phyloP scores from a whole-genome alignment of 2,888 invertebrate genomes.

The Hemithea aestivaria region DNA sequence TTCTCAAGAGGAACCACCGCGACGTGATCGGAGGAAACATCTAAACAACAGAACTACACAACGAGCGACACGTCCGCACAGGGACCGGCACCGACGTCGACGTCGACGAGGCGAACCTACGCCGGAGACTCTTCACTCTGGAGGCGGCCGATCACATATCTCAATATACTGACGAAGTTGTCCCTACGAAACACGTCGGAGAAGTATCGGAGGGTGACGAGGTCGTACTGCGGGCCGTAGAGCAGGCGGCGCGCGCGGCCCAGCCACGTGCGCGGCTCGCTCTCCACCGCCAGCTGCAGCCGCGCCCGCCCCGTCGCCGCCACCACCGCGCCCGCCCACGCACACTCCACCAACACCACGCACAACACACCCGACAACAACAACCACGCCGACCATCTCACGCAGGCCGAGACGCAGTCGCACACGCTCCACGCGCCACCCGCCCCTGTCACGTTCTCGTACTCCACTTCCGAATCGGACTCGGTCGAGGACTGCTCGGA shows the following conservation, averaged over 20 bases:
- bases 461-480: constrained; percentile 4
- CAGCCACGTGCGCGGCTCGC: constrained; percentile 39
- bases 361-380: too few species aligned
- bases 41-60: too few species aligned
- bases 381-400: too few species aligned
- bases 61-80: too few species aligned
- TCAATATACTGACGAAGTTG: constrained; percentile 47
- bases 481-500: constrained; percentile 5
- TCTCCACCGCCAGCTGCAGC: constrained; percentile 45
- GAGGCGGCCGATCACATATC: constrained; percentile 35
- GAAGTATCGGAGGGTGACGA: constrained; percentile 46
- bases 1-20: too few species aligned
- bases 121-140: constrained; percentile 1
- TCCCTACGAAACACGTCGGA: constrained; percentile 42
- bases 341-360: constrained; percentile 37
- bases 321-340: constrained; percentile 43
- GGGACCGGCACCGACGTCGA: neutral
- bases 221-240: constrained; percentile 45
- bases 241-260: constrained; percentile 40
- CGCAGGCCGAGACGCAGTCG: too few species aligned
- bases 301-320: constrained; percentile 44
- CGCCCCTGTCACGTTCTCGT: too few species aligned
- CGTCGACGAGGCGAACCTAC: neutral
- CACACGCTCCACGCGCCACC: too few species aligned
- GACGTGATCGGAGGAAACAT: too few species aligned